Evolutionary conservation across 2,888 invertebrate species (phyloP), one percentile per base, ranked within the genome.

Genomic region (Carterocephalus palaemon): DNA sequence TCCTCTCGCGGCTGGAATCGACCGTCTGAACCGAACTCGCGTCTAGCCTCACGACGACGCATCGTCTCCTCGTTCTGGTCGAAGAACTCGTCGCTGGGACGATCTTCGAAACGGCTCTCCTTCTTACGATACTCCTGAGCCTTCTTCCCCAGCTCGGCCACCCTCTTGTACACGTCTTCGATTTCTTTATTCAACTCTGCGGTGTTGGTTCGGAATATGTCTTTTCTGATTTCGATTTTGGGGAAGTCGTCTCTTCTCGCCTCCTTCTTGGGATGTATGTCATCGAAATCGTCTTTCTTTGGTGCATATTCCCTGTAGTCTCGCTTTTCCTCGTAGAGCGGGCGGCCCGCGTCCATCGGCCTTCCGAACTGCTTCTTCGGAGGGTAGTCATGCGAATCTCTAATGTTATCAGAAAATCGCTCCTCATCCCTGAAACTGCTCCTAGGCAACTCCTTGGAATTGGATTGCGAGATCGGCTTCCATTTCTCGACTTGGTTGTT

Each of bases 121-220:
- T 43, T 43, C 54, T 60, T 69, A 10, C 67, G 70, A 22, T 74
- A 52, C 43, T 79, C 70, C 45, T 82, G 73, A 1, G 77, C 63
- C 48, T 75, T 76, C 47, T 76, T 76, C 4, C 70, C 70, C 38
- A 81, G 73, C 36, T 75, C 75, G n/a, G 70, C 59, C 2, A 81
- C 70, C 39, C 76, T 62, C 36, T 75, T 70, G 53, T 78, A 80
- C 4, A 82, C 71, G 22, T 78, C 76, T 46, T 81, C 75, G 29
- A 82, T 71, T 52, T 81, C 80, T 51, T 71, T 74, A 31, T 83
- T 70, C 17, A 75, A 61, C 9, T 53, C 49, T 8, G 57, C 48
- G 15, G 34, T 36, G 9, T 23, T 31, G 4, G 29, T 6, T 1
- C 36, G 43, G n/a, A 37, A 34, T 29, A 31, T 15, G 12, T 37